Percentiles rank a stretch among this genome's conserved stretches.
Evolutionary conservation across 2,888 invertebrate genomes (phyloP).

Genomic region (Andricus curvator): DNA sequence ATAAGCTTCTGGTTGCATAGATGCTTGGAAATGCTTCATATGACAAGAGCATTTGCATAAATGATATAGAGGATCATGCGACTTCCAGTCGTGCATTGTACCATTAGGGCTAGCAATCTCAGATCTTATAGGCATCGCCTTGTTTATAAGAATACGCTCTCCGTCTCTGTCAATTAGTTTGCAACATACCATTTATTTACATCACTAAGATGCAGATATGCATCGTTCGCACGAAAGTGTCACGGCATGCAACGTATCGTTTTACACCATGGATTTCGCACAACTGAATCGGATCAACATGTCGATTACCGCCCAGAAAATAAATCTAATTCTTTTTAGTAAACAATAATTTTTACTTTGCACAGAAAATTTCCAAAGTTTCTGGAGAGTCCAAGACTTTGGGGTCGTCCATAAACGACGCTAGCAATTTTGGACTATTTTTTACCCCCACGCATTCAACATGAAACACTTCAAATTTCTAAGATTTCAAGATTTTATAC

Average conservation of each 20-base stretch:
- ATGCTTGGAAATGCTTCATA: background rate
- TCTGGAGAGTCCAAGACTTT: too few species aligned
- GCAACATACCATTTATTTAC: background rate
- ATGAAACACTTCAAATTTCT: too few species aligned
- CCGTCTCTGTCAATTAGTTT: conserved; percentile 3
- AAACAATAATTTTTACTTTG: too few species aligned
- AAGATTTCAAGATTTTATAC: too few species aligned
- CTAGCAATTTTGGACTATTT: too few species aligned
- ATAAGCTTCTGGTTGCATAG: background rate
- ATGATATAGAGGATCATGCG: background rate
- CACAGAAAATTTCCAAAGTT: too few species aligned
- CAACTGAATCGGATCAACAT: background rate
- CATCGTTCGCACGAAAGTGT: background rate
- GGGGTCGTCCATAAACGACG: too few species aligned
- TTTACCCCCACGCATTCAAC: too few species aligned
- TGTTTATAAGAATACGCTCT: conserved; percentile 2
- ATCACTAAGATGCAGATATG: background rate
- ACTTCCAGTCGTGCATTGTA: background rate
- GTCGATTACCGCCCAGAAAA: background rate
- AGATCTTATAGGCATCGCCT: background rate
- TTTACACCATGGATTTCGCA: background rate
- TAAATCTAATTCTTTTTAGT: background rate
- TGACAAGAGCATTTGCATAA: background rate
- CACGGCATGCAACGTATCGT: background rate
- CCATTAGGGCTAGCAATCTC: background rate